Evolutionary conservation across 2,797 vertebrate species (phyloP), one percentile per base, ranked within the genome.

Genomic region (Catostomus latipinnis): DNA sequence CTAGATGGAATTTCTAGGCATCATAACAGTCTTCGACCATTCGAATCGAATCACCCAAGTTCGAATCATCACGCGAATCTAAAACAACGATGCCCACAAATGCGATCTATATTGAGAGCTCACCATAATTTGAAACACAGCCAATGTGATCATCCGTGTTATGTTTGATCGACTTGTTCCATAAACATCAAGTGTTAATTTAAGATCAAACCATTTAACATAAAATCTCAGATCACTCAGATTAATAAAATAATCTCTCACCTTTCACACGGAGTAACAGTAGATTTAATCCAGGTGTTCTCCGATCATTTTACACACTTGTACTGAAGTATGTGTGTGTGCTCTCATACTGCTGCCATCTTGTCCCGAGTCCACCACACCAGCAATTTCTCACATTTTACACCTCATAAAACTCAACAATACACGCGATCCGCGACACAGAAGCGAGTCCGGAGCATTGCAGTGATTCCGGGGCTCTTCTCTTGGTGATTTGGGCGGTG

Each of bases 341-440:
- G 34, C 34, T 91, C 60, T 78, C 76, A 56, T 56, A 91, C 88
- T 93, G 94, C 95, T 96, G 96, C 97, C 96, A 97, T 98, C 96
- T 98, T 97, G 96, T 96, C 94, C 96, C 90, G 94, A 94, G 93
- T 86, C 83, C 94, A 91, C 91, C 91, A 90, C 93, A 91, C 34
- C 34, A 34, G 34, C 92, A 83, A 92, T 91, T 91, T 90, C 90
- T 90, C 92, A 88, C 94, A 93, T 94, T 74, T 90, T 90, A 90
- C 91, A 93, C 91, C 91, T 87, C 80, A 88, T 87, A 88, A 85
- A 91, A 90, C 86, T 93, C 91, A 87, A 75, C 75, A 87, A 89
- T 87, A 73, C 65, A 83, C 82, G 73, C 83, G 81, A 88, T 85
- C 86, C 77, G n/a, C 58, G 66, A 80, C 83, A 78, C 82, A 84